Conservation (phyloP, 2,797 vertebrate species). For the Manis crassicaudata region DNA sequence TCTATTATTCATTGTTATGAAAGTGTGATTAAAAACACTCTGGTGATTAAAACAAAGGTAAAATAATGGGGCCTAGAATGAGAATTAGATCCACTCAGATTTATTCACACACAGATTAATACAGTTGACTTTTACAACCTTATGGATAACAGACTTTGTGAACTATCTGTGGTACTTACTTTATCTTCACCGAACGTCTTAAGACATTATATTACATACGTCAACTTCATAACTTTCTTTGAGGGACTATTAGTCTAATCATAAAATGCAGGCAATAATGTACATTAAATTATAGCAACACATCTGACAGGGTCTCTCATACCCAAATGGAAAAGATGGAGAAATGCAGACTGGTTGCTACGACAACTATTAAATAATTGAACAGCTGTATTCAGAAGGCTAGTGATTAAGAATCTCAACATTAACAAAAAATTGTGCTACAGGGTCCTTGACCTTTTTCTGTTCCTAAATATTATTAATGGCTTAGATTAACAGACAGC, state of each 20-base stretch:
- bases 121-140: neutral
- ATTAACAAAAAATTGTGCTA: neutral
- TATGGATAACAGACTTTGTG: neutral
- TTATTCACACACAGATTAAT: neutral
- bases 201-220: neutral
- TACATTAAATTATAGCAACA: neutral
- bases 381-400: neutral
- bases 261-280: neutral
- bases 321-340: neutral
- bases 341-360: neutral
- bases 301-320: neutral
- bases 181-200: constrained; percentile 28
- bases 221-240: constrained; percentile 12
- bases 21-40: neutral
- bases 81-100: neutral
- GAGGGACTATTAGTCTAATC: neutral
- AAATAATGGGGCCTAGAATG: neutral
- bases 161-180: neutral
- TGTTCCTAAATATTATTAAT: neutral
- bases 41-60: constrained; percentile 5
- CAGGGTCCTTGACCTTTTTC: neutral
- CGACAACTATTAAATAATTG: neutral
- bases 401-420: neutral
- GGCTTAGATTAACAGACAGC: neutral
- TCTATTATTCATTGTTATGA: neutral